phyloP scores from a whole-genome alignment of 2,113 vertebrate species.

The Strix uralensis region DNA sequence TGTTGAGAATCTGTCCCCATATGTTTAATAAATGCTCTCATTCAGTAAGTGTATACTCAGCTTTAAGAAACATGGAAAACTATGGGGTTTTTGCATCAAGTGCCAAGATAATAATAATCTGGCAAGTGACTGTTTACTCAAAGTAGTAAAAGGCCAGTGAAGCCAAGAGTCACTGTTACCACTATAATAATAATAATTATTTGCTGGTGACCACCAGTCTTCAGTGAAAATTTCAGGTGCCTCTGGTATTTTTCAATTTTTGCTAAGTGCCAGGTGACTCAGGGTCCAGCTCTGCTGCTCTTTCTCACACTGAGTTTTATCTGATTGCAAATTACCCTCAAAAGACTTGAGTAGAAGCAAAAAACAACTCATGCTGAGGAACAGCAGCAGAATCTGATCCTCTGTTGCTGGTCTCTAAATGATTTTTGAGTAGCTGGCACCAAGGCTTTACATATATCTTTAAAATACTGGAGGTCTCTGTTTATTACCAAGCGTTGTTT shows the following conservation, averaged over 20 bases:
- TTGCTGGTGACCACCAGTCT: constrained; percentile 38
- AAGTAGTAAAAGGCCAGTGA: neutral
- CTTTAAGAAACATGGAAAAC: constrained; percentile 46
- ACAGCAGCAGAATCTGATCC: constrained; percentile 48
- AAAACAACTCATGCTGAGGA: neutral
- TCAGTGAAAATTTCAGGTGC: constrained; percentile 23
- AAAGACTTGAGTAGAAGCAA: neutral
- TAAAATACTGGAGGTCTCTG: constrained; percentile 43
- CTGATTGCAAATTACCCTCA: constrained; percentile 29
- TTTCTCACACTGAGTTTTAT: constrained; percentile 31
- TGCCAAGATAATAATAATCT: constrained; percentile 54
- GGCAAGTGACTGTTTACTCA: constrained; percentile 24
- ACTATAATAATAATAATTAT: constrained; percentile 13
- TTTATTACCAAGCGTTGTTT: neutral
- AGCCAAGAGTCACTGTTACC: constrained; percentile 18
- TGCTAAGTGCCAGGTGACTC: neutral
- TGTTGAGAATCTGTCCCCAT: constrained; percentile 32
- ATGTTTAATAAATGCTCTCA: constrained; percentile 55
- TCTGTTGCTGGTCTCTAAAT: constrained; percentile 11
- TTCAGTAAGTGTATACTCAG: constrained; percentile 40
- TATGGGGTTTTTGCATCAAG: neutral
- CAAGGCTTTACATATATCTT: neutral
- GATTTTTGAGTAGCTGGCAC: constrained; percentile 42
- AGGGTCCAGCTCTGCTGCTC: neutral
- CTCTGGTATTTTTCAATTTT: constrained; percentile 49